Evolutionary conservation across 2,113 vertebrate genomes (phyloP), one percentile per base, ranked within the genome.

Genomic region (Labeo catla): DNA sequence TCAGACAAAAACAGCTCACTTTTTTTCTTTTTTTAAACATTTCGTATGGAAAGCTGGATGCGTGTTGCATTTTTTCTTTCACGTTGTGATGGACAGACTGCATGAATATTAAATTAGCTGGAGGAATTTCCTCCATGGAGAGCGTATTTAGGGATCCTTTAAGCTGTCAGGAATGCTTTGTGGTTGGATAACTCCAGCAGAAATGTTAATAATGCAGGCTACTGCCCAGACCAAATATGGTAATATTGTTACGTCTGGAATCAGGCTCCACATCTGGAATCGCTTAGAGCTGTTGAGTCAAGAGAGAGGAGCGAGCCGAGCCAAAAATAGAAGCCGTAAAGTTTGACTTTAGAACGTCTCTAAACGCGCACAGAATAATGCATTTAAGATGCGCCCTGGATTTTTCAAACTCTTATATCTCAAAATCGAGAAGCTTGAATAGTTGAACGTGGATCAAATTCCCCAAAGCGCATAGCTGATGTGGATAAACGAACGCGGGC

Each of bases 161-260:
- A 97, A 97, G 95, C 95, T 97, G 96, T 97, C 97, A 97, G 96
- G 97, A 98, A 98, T 97, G 96, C 96, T 96, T 96, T 97, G 97
- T 95, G 97, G 97, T 97, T 96, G 96, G 95, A 95, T 96, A 97
- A 97, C 95, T 96, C 95, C 95, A 89, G 93, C 91, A 96, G 93
- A 97, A 98, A 99, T 99, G 97, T 96, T 96, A 97, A 98, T 98
- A 98, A 99, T 96, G 97, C 95, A 94, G 95, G 95, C 97, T 98
- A 97, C 96, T 97, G 96, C 97, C 68, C 97, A 96, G 97, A 98
- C 97, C 98, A 99, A 99, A 99, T 98, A 99, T 98, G 98, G 98
- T 93, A 96, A 99, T 98, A 97, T 96, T 96, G 97, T 99, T 99
- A 98, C 97, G 97, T 99, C 96, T 97, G 95, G 95, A 95, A 95